phyloP scores from a whole-genome alignment of 2,797 vertebrate species.

The Peromyscus melanophrys region DNA sequence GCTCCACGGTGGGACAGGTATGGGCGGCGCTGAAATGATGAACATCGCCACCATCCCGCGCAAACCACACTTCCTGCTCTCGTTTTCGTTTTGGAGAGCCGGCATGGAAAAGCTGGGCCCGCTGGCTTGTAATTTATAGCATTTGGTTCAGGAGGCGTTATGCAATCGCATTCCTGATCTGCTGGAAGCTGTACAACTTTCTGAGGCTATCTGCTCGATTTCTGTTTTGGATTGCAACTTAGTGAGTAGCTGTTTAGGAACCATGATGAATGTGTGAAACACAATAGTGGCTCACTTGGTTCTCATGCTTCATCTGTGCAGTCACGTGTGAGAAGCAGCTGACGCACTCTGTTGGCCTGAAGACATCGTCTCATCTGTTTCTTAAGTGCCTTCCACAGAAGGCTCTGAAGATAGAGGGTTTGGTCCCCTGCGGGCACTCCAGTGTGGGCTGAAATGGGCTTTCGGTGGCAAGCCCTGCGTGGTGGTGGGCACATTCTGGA shows the following conservation, averaged over 20 bases:
- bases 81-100: conserved; percentile 61
- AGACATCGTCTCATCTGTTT: fast-evolving
- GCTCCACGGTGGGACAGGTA: conserved; percentile 20
- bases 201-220: conserved; percentile 51
- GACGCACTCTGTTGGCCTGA: neutral
- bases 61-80: conserved; percentile 67
- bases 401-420: neutral
- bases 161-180: neutral
- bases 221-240: conserved; percentile 41
- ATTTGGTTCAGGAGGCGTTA: conserved; percentile 44
- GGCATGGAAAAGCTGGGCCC: conserved; percentile 36
- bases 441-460: neutral
- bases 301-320: neutral
- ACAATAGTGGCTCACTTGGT: neutral
- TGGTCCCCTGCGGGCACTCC: neutral
- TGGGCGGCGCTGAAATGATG: neutral
- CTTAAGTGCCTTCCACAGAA: neutral
- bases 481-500: neutral
- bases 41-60: neutral
- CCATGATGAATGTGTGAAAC: neutral
- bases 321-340: neutral
- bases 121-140: conserved; percentile 42
- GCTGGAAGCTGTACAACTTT: conserved; percentile 35
- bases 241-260: conserved; percentile 50
- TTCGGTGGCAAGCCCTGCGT: neutral